These are phyloP conservation scores for Stenotaenia linearis DNA, from an alignment of 2,888 invertebrate genomes.

Conservation along the genomic window DNA sequence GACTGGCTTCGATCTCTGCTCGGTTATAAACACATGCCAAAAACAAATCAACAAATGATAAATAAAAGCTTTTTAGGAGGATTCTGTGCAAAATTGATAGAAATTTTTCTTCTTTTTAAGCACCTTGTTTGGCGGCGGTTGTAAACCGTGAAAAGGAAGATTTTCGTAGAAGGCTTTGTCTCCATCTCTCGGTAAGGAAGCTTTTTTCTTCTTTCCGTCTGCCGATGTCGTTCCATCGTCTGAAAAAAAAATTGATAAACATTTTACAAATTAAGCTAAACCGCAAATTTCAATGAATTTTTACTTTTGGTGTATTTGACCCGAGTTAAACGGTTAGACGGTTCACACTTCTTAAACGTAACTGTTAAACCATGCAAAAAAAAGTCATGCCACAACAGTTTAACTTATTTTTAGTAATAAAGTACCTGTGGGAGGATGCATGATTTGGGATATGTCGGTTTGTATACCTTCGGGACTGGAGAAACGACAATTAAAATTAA, in stretches of 20 bases:
- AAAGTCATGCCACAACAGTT: too few relatives aligned
- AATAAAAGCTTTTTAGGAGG: background rate
- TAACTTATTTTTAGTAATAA: too few relatives aligned
- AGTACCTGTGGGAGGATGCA: background rate
- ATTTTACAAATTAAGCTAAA: background rate
- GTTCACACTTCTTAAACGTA: background rate
- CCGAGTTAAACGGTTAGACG: background rate
- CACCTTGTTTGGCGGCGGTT: slow-evolving; percentile 90
- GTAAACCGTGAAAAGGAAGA: slow-evolving; percentile 88
- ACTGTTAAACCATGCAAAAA: background rate
- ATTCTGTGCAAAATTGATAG: background rate
- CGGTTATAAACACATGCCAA: background rate
- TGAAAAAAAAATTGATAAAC: background rate
- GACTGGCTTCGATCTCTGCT: slow-evolving; percentile 30
- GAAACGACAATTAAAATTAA: background rate
- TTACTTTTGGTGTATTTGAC: background rate
- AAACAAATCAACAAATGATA: background rate
- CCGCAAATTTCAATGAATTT: background rate
- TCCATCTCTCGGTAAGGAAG: slow-evolving; percentile 59
- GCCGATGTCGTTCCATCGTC: background rate
- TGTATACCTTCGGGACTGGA: slow-evolving; percentile 28
- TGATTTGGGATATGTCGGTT: background rate
- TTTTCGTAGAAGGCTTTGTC: slow-evolving; percentile 84
- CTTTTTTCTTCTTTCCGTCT: slow-evolving; percentile 13
- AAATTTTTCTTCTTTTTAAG: background rate